These are phyloP conservation scores for Bufo gargarizans DNA, from an alignment of 2,113 vertebrate species.

Conservation along the genomic window DNA sequence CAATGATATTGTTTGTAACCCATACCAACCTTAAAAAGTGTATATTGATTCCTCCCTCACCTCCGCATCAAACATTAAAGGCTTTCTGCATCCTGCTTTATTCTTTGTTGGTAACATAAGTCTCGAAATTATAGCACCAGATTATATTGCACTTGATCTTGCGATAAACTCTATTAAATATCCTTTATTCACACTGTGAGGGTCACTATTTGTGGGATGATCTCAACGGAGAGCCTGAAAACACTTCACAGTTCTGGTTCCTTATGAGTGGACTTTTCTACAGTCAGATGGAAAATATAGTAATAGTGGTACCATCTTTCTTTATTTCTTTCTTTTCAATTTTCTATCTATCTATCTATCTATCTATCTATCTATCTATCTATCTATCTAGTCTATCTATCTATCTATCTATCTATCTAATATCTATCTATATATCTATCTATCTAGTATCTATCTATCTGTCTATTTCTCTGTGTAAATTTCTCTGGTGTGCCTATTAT, in stretches of 20 bases:
- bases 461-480: too few species aligned
- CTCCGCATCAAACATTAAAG: slow-evolving; percentile 72
- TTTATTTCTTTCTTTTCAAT: neutral
- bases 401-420: neutral
- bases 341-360: neutral
- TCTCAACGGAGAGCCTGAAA: neutral
- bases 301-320: neutral
- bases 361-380: neutral
- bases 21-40: slow-evolving; percentile 61
- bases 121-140: slow-evolving; percentile 67
- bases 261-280: neutral
- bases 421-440: neutral
- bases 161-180: slow-evolving; percentile 52
- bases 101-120: slow-evolving; percentile 67
- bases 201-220: neutral
- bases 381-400: neutral
- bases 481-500: too few species aligned
- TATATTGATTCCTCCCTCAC: slow-evolving; percentile 66
- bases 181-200: slow-evolving; percentile 51
- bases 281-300: neutral
- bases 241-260: neutral
- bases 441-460: neutral
- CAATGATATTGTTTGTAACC: neutral
- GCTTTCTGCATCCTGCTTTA: slow-evolving; percentile 67
- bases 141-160: slow-evolving; percentile 67